phyloP scores from a whole-genome alignment of 2,888 invertebrate species.

The Nowickia ferox region DNA sequence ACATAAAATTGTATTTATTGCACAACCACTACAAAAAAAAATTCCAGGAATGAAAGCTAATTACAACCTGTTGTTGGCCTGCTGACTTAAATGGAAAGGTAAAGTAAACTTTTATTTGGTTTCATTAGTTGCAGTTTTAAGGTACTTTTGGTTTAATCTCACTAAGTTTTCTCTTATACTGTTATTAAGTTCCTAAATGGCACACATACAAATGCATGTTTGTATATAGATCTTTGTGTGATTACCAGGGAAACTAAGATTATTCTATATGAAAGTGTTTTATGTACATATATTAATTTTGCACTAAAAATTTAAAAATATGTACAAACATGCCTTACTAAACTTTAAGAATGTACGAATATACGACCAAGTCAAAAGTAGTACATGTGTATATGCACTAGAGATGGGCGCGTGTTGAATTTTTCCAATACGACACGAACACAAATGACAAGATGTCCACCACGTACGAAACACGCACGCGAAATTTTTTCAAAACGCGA shows the following conservation, averaged over 20 bases:
- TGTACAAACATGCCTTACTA: no score
- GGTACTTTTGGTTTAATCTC: conserved; percentile 60
- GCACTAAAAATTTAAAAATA: no score
- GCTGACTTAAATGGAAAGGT: neutral
- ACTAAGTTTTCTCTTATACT: conserved; percentile 52
- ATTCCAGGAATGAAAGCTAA: conserved; percentile 26
- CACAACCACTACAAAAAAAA: neutral
- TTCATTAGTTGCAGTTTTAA: conserved; percentile 64
- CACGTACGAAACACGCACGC: no score
- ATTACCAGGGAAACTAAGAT: neutral
- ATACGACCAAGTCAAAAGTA: no score
- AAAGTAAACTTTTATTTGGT: conserved; percentile 47
- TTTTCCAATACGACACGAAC: no score
- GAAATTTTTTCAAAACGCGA: no score
- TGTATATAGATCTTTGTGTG: neutral
- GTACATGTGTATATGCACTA: no score
- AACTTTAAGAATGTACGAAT: no score
- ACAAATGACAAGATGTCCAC: no score
- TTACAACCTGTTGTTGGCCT: conserved; percentile 44
- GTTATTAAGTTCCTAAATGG: conserved; percentile 25
- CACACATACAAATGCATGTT: conserved; percentile 2
- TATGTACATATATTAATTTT: no score
- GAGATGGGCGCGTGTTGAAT: no score
- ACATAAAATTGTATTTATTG: conserved; percentile 28
- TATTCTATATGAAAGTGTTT: no score